Conservation (phyloP, 2,888 invertebrate genomes). For the Saturnia pavonia region DNA sequence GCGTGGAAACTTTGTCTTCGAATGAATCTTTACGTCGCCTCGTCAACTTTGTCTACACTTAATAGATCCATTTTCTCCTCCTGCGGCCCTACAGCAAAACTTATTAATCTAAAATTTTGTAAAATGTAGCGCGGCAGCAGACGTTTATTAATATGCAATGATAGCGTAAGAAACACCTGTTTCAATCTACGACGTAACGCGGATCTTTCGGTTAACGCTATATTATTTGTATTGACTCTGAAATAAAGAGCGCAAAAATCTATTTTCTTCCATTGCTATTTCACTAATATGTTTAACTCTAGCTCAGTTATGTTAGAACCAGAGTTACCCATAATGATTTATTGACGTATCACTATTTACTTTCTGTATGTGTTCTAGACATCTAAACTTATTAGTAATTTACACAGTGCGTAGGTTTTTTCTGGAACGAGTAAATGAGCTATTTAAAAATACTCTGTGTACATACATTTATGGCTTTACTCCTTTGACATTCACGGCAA, state of each 20-base stretch:
- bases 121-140: background rate
- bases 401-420: background rate
- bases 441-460: too few relatives aligned
- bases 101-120: slow-evolving; percentile 46
- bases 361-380: too few relatives aligned
- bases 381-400: background rate
- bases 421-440: too few relatives aligned
- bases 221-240: background rate
- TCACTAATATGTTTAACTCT: background rate
- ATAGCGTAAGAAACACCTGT: background rate
- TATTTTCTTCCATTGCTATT: background rate
- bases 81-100: slow-evolving; percentile 35
- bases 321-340: background rate
- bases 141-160: background rate
- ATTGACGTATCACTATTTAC: background rate
- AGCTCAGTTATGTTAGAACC: background rate
- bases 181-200: background rate
- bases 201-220: background rate
- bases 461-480: too few relatives aligned
- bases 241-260: background rate
- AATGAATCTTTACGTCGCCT: slow-evolving; percentile 25
- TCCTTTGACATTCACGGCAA: too few relatives aligned
- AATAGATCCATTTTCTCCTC: slow-evolving; percentile 44
- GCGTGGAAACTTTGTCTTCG: slow-evolving; percentile 30
- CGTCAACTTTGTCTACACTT: slow-evolving; percentile 44